Evolutionary conservation across 2,113 vertebrate species (phyloP).

Genomic region (Prietella phreatophila): DNA sequence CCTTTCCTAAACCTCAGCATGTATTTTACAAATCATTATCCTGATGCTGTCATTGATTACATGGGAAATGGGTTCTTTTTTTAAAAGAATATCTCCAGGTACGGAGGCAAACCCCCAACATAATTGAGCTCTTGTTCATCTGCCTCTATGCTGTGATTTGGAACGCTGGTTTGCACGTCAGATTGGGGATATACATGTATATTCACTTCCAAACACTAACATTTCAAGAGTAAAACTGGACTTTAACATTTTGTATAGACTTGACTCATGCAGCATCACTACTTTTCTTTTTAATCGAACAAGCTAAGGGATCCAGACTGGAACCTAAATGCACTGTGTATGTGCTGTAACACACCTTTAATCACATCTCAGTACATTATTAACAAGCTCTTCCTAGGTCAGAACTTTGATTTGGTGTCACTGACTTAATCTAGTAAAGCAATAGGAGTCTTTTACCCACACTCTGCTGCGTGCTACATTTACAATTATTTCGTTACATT

Average conservation of each 20-base stretch:
- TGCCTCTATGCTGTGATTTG: not conserved
- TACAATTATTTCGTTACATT: too few relatives aligned
- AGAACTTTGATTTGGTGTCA: not conserved
- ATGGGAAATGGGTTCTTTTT: not conserved
- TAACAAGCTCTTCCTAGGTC: not conserved
- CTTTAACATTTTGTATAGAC: not conserved
- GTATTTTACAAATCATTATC: slow-evolving; percentile 3
- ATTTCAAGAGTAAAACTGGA: not conserved
- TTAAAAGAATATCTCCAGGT: not conserved
- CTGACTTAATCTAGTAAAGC: not conserved
- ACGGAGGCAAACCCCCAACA: not conserved
- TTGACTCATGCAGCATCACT: not conserved
- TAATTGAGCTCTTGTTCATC: not conserved
- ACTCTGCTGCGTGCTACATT: not conserved
- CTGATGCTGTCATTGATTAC: not conserved
- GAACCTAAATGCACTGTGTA: not conserved
- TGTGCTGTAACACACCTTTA: not conserved
- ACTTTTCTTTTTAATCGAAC: not conserved
- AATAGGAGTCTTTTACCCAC: slow-evolving; percentile 12
- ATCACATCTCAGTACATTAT: not conserved
- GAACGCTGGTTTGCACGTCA: too few relatives aligned
- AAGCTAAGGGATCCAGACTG: not conserved
- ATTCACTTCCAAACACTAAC: not conserved
- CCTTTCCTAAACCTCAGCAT: not conserved
- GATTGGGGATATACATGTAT: not conserved